These are phyloP conservation scores for Phyllostomus discolor DNA, from an alignment of 2,113 vertebrate genomes.

Conservation along the genomic window DNA sequence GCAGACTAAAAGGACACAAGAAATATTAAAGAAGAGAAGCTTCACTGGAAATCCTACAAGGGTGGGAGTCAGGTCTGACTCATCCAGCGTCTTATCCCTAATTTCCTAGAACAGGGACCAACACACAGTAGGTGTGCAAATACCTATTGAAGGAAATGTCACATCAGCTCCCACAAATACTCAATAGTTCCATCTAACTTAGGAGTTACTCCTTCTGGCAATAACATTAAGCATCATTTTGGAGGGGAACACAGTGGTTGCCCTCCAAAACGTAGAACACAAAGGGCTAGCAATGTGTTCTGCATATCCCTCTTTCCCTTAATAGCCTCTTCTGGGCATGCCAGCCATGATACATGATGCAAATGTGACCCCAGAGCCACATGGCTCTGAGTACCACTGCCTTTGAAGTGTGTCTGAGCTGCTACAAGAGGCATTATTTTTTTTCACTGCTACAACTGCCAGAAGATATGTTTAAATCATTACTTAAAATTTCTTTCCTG, in stretches of 20 bases:
- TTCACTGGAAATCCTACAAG: neutral
- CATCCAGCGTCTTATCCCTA: neutral
- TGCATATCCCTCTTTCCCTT: constrained; percentile 29
- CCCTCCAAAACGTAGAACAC: neutral
- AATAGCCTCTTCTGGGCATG: neutral
- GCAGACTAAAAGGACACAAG: neutral
- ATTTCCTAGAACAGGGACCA: neutral
- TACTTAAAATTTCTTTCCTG: constrained; percentile 58
- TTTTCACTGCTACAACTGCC: constrained; percentile 27
- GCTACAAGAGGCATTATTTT: neutral
- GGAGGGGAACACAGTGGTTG: neutral
- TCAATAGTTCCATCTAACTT: neutral
- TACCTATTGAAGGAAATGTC: neutral
- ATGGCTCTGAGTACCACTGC: neutral
- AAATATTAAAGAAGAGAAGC: neutral
- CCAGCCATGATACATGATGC: neutral
- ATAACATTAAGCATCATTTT: neutral
- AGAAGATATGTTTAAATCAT: constrained; percentile 68
- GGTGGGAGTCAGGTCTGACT: neutral
- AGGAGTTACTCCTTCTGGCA: neutral
- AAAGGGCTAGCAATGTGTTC: neutral
- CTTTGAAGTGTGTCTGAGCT: neutral
- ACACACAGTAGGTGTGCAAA: neutral
- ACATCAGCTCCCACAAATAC: neutral
- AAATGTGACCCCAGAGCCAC: constrained; percentile 49